Evolutionary conservation across 2,888 invertebrate genomes (phyloP), one percentile per base, ranked within the genome.

Genomic region (Xestia sexstrigata): DNA sequence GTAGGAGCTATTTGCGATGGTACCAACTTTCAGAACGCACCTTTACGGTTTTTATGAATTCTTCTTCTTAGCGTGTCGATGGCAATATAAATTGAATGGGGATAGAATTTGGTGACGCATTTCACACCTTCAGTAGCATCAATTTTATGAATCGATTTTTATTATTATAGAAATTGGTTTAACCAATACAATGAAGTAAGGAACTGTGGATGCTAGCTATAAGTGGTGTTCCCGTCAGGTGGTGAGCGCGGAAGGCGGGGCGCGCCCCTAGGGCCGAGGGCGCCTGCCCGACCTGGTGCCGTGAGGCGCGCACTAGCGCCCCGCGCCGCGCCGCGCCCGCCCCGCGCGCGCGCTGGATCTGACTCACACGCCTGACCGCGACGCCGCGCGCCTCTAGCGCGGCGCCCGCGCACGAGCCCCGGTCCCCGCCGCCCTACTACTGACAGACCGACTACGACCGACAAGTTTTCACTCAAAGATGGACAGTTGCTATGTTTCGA

Each of bases 241-340:
- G 95, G 96, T 96, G 91, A 93, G 93, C 85, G 92, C 92, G 82
- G 95, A 95, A 91, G 90, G 92, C 87, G 92, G 92, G 82, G 95
- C 93, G 90, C 97, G 96, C 93, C 96, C 97, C 97, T 97, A 97
- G 97, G 97, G 95, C 94, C 96, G 96, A 93, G 96, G 95, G 95
- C 97, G 97, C 97, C 97, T 97, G 97, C 97, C 97, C 96, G 97
- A 97, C 96, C 96, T 97, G 94, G 97, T 97, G 96, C 97, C 97
- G 96, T 97, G 97, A 97, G 96, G 86, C 86, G 84, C 94, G 90
- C 93, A 89, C 90, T 91, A 90, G 90, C 88, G 89, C 89, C 82
- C 89, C 83, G 84, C 86, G 81, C 78, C 79, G 86, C 63, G 85
- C 9, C 85, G 76, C 86, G 26, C 73, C 66, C 80, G 74, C 85